phyloP scores from a whole-genome alignment of 2,113 vertebrate species.

The Silurus glanis region DNA sequence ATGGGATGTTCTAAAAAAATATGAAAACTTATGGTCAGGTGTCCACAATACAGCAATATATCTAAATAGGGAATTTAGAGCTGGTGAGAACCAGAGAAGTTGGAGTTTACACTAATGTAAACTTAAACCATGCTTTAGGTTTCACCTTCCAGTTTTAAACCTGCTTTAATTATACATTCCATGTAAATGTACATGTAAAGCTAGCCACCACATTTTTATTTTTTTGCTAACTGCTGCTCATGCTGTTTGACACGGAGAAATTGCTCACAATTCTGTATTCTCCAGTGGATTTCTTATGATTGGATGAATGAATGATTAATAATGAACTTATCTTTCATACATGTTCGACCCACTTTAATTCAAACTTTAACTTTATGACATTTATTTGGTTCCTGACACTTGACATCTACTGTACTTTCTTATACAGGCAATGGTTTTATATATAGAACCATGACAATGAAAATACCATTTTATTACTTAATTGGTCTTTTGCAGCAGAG shows the following conservation, averaged over 20 bases:
- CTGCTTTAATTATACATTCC: no score
- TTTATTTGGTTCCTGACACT: background rate
- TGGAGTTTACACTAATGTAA: slow-evolving; percentile 24
- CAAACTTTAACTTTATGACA: background rate
- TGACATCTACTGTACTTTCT: background rate
- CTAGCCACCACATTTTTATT: background rate
- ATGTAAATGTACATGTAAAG: background rate
- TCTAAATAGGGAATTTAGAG: slow-evolving; percentile 36
- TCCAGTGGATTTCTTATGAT: background rate
- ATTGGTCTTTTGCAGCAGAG: background rate
- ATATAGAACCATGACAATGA: background rate
- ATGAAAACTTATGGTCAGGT: no score
- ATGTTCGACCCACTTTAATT: background rate
- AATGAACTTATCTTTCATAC: background rate
- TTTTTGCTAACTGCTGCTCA: background rate
- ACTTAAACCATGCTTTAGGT: slow-evolving; percentile 2
- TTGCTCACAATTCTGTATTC: background rate
- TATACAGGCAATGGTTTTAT: background rate
- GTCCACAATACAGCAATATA: no score
- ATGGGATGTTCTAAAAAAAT: no score
- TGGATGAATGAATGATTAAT: background rate
- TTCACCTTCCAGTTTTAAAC: background rate
- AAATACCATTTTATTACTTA: background rate
- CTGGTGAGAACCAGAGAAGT: slow-evolving; percentile 44
- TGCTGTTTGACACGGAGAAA: background rate